These are phyloP conservation scores for Camponotus floridanus DNA, from an alignment of 1,140 invertebrate species.

Conservation along the genomic window DNA sequence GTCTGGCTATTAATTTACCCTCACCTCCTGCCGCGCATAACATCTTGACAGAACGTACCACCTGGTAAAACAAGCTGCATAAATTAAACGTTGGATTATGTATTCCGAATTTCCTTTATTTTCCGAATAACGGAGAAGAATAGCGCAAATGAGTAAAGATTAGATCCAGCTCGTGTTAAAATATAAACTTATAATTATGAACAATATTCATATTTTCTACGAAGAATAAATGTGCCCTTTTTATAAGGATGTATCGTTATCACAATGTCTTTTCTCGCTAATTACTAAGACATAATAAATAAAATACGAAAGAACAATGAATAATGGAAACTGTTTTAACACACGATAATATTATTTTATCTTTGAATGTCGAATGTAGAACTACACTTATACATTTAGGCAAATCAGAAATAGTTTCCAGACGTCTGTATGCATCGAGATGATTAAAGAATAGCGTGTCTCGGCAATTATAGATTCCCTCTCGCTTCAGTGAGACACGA, in stretches of 20 bases:
- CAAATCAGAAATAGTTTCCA: not conserved
- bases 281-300: not conserved
- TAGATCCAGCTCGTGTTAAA: slow-evolving; percentile 20
- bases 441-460: slow-evolving; percentile 18
- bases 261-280: not conserved
- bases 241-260: slow-evolving; percentile 5
- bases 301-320: not conserved
- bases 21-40: slow-evolving; percentile 64
- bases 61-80: slow-evolving; percentile 68
- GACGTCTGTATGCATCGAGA: not conserved
- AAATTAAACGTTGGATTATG: slow-evolving; percentile 70
- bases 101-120: slow-evolving; percentile 65
- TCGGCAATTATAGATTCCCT: slow-evolving; percentile 42
- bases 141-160: slow-evolving; percentile 32
- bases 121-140: slow-evolving; percentile 7
- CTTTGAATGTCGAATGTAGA: not conserved
- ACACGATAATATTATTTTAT: slow-evolving; percentile 11
- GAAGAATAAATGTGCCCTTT: slow-evolving; percentile 1
- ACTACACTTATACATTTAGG: not conserved
- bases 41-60: slow-evolving; percentile 69
- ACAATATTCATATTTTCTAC: slow-evolving; percentile 13
- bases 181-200: slow-evolving; percentile 25
- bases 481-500: slow-evolving; percentile 22
- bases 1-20: slow-evolving; percentile 81
- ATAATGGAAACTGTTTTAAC: not conserved